Base-by-base conservation (phyloP, 2,113 vertebrate species). In the Oryzias woworae region DNA sequence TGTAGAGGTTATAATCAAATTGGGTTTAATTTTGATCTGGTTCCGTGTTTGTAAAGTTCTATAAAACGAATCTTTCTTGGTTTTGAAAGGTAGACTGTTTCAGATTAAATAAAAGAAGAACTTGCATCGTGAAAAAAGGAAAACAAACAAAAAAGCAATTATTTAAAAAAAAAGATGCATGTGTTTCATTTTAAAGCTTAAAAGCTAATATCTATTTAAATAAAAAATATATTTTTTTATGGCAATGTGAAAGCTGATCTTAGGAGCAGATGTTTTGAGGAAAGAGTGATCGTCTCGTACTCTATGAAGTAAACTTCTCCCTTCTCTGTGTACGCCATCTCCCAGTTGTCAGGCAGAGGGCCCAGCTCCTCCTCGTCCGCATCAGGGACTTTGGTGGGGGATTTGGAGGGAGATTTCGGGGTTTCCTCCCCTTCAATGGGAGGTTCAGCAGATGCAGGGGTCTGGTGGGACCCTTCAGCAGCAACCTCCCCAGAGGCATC, bases 281-380 rank as follows among this genome's bases (percentile, higher is more conserved):
- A 14, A 5, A 41, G 28, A 23, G 23, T 3, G n/a, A 45, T 47
- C 41, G 2, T 16, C 3, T 28, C 95, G 95, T 89, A 99, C 97
- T 99, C 97, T 78, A 99, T 99, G 82, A 99, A 99, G 89, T 99
- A 99, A 87, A 99, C 97, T 92, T 99, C 97, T 2, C 97, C 97
- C 77, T 98, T 98, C 87, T 99, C 97, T 15, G 97, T 99, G 75
- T 98, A 99, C 66, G 97, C 97, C 97, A 99, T 99, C 91, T 99
- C 97, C 97, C 97, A 99, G 87, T 99, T 98, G 84, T 98, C 97
- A 56, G 97, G 97, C 77, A 99, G 84, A 2, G 94, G 92, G 15
- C 96, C 97, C 55, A 95, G 83, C 28, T 98, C 96, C 3, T 98
- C 96, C 50, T 87, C 95, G 2, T 97, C 94, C 49, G 66, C 91